Evolutionary conservation across 1,140 invertebrate genomes (phyloP).

Genomic region (Drosophila nigrodunni): DNA sequence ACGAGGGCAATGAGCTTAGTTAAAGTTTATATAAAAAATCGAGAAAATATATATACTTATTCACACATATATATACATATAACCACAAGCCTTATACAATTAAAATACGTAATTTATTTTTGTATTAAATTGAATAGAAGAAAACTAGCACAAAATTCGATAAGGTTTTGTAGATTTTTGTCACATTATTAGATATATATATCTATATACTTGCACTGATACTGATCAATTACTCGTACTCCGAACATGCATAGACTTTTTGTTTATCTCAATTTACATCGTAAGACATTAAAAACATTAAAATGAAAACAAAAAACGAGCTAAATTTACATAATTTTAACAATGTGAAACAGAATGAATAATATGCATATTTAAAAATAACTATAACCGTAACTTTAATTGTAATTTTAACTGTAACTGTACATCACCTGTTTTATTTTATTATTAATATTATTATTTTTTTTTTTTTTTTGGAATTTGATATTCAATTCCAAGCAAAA

Average conservation of each 20-base stretch:
- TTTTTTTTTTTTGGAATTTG: slow-evolving; percentile 20
- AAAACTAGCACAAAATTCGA: slow-evolving; percentile 72
- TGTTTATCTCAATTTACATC: slow-evolving; percentile 43
- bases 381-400: not conserved
- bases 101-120: slow-evolving; percentile 83
- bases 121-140: slow-evolving; percentile 75
- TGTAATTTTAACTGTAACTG: slow-evolving; percentile 11
- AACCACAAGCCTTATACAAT: slow-evolving; percentile 65
- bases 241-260: slow-evolving; percentile 50
- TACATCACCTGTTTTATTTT: slow-evolving; percentile 28
- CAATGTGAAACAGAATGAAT: slow-evolving; percentile 6
- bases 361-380: slow-evolving; percentile 9
- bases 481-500: slow-evolving; percentile 57
- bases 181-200: slow-evolving; percentile 37
- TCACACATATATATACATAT: slow-evolving; percentile 27
- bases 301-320: not conserved
- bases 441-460: no score
- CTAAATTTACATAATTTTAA: slow-evolving; percentile 11
- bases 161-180: slow-evolving; percentile 63
- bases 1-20: slow-evolving; percentile 92
- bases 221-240: slow-evolving; percentile 47
- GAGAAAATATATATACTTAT: slow-evolving; percentile 16
- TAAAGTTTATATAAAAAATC: slow-evolving; percentile 61
- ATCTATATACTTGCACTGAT: slow-evolving; percentile 40
- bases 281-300: slow-evolving; percentile 21